A percentile compares a stretch with the other conserved stretches of the same genome.
Conservation (phyloP, 1,140 invertebrate genomes). For the Carposina sasakii region DNA sequence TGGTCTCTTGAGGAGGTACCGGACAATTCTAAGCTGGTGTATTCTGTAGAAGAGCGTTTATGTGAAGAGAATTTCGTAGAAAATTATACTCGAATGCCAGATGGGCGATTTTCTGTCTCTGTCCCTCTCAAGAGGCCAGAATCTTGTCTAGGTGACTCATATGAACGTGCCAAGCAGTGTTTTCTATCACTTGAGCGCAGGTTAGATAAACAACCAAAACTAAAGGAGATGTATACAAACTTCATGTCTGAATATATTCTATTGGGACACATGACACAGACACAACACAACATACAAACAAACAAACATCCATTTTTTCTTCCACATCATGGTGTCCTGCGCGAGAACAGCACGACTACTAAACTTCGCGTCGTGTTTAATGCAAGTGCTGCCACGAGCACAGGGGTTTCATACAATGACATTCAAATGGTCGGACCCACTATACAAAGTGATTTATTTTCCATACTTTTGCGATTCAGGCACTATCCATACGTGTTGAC, state of each 20-base stretch:
- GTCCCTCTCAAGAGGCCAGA: conserved; percentile 8
- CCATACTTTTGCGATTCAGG: conserved; percentile 42
- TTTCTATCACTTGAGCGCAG: conserved; percentile 9
- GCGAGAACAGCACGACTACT: conserved; percentile 9
- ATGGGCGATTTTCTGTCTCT: conserved; percentile 2
- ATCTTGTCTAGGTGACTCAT: conserved; percentile 7
- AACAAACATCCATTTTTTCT: conserved; percentile 21
- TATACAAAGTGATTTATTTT: conserved; percentile 31
- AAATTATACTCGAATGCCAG: conserved; percentile 9
- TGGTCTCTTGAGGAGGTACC: conserved; percentile 27
- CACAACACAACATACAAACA: neutral
- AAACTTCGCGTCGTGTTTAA: conserved; percentile 22
- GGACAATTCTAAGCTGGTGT: conserved; percentile 8
- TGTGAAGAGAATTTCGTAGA: conserved; percentile 28
- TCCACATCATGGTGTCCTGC: conserved; percentile 14
- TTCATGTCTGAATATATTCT: conserved; percentile 42
- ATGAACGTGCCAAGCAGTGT: conserved; percentile 2
- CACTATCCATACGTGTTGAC: conserved; percentile 31
- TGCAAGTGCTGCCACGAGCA: conserved; percentile 17
- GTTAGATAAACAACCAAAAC: conserved; percentile 1
- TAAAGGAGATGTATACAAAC: conserved; percentile 24
- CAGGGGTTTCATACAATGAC: conserved; percentile 24
- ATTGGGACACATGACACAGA: conserved; percentile 36
- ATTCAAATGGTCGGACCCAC: conserved; percentile 25
- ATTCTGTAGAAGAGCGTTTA: conserved; percentile 24